These are phyloP conservation scores for Furcifer pardalis DNA, from an alignment of 2,797 vertebrate genomes.

Conservation along the genomic window DNA sequence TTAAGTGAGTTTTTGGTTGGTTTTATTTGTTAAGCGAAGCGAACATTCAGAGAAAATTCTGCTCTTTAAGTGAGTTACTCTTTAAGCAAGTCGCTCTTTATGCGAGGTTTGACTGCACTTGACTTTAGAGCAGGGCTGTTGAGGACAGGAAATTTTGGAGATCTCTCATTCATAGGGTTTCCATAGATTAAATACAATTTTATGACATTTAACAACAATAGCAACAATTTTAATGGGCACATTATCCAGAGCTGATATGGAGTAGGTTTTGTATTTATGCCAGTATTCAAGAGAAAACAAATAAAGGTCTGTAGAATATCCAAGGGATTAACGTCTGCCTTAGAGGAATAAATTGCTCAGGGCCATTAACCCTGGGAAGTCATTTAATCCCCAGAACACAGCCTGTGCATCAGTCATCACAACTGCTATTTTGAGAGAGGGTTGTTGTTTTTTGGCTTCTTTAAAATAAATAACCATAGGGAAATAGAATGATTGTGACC, in stretches of 20 bases:
- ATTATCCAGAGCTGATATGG: not conserved
- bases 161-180: no score
- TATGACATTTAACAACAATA: no score
- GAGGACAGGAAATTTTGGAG: no score
- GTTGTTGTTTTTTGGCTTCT: not conserved
- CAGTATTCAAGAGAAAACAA: not conserved
- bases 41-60: no score
- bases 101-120: no score
- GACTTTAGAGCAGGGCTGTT: no score
- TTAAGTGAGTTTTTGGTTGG: no score
- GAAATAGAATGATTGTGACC: not conserved
- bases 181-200: no score
- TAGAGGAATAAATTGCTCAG: not conserved
- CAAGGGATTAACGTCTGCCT: conserved; percentile 20
- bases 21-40: no score
- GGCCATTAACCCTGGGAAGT: conserved; percentile 1
- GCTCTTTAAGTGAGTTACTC: no score
- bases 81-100: no score
- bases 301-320: conserved; percentile 14
- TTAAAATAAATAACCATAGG: conserved; percentile 19
- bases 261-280: not conserved
- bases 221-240: not conserved
- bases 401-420: not conserved
- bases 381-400: not conserved
- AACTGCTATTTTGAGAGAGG: conserved; percentile 24